Evolutionary conservation across 2,888 invertebrate species (phyloP).

Genomic region (Strigamia crassipes): DNA sequence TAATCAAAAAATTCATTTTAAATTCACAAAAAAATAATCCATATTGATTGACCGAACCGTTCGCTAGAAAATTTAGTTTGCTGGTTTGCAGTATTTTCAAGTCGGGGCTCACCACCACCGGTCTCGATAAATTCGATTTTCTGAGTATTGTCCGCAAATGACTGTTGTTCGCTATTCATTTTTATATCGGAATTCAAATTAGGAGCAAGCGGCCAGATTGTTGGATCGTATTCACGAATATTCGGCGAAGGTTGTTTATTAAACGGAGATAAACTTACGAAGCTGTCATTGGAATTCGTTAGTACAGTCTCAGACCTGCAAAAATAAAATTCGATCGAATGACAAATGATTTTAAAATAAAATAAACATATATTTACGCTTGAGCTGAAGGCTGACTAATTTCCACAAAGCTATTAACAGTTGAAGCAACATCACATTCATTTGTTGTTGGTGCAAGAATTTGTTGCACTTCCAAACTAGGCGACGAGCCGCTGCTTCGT

Average conservation of each 20-base stretch:
- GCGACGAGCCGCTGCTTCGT: constrained; percentile 80
- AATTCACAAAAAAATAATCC: neutral
- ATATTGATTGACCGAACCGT: neutral
- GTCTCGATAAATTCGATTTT: neutral
- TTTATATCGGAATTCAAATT: constrained; percentile 49
- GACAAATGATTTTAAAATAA: neutral
- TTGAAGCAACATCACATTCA: neutral
- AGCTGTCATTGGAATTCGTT: neutral
- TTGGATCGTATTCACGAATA: constrained; percentile 48
- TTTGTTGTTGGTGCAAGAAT: constrained; percentile 64
- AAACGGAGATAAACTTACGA: neutral
- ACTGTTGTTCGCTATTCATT: neutral
- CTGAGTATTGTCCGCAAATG: neutral
- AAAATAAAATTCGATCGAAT: neutral
- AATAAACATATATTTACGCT: neutral
- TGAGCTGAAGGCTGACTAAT: neutral
- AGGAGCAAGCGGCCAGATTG: constrained; percentile 50
- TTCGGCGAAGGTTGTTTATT: constrained; percentile 9
- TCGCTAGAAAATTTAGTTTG: neutral
- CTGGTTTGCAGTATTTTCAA: neutral
- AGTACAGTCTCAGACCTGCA: neutral
- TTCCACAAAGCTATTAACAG: neutral
- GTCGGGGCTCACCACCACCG: neutral
- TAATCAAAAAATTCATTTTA: constrained; percentile 42
- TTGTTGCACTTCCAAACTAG: constrained; percentile 86